Evolutionary conservation across 1,140 invertebrate species (phyloP), one percentile per base, ranked within the genome.

Genomic region (Magallana angulata): DNA sequence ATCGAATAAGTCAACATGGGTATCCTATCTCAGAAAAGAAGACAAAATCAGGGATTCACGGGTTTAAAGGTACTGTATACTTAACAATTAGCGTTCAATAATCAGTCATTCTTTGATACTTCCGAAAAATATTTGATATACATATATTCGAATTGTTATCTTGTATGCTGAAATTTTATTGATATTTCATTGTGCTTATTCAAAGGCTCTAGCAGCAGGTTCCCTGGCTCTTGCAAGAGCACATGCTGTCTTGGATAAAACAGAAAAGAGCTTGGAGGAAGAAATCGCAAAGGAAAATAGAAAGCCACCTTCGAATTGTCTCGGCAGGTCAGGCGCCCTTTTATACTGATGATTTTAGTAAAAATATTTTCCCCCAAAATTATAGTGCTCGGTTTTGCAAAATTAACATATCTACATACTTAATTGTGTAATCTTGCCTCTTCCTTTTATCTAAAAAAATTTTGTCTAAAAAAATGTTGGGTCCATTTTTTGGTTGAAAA

Each of bases 221-320:
- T 86, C 85, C 7, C 24, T 89, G 3, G 64, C 88, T 0, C 71
- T 89, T 58, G 82, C 85, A 11, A 83, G 85, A 18, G 82, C 85
- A 58, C 82, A 89, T 24, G 71, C 81, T 2, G 76, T 60, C 4
- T 76, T 89, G 8, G 64, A 82, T 16, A 76, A 89, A 59, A 89
- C 88, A 14, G 88, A 89, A n/a, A 84, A 86, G 36, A 11, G 64
- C 12, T 56, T 89, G 5, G 88, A 89, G 5, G 12, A 59, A 60
- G 85, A 81, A 84, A 76, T 89, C 16, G 58, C 80, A 57, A 86
- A 85, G 58, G 88, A 89, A 58, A 87, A 86, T 48, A 16, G 85
- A 12, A 85, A 85, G 16, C 88, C 88, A 0, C 88, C 88, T 2
- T 64, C 18, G 4, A 18, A 16, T 48, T 48, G 36, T 48, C 36